Conservation (phyloP, 2,888 invertebrate genomes). For the Tetheella fluctuosa region DNA sequence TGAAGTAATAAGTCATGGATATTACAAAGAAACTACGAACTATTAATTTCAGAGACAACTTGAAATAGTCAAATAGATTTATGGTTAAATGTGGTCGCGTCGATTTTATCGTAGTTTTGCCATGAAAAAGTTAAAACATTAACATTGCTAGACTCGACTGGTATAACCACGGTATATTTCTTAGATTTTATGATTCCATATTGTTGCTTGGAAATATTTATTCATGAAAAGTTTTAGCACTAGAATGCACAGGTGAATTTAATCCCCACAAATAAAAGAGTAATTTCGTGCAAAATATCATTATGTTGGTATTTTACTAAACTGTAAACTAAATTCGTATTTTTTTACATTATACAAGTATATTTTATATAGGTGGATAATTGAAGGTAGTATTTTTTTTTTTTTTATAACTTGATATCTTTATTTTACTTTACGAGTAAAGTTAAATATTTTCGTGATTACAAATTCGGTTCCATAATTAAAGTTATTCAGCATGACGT, state of each 20-base stretch:
- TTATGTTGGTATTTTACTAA: background rate
- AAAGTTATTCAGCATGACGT: too few relatives aligned
- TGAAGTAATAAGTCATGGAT: background rate
- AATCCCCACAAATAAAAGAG: background rate
- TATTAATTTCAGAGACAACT: slow-evolving; percentile 6
- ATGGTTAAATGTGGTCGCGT: slow-evolving; percentile 8
- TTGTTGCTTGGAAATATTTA: slow-evolving; percentile 2
- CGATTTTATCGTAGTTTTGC: slow-evolving; percentile 2
- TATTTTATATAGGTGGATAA: too few relatives aligned
- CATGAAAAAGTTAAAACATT: slow-evolving; percentile 10
- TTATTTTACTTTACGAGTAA: too few relatives aligned
- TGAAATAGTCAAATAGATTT: slow-evolving; percentile 10
- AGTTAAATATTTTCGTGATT: too few relatives aligned
- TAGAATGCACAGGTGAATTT: slow-evolving; percentile 1
- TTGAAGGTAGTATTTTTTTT: too few relatives aligned
- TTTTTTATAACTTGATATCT: too few relatives aligned
- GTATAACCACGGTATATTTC: slow-evolving; percentile 1
- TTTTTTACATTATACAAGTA: too few relatives aligned
- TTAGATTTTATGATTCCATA: slow-evolving; percentile 8
- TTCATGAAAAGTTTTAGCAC: slow-evolving; percentile 12
- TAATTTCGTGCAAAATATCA: background rate
- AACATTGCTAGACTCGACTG: slow-evolving; percentile 12
- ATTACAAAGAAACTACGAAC: background rate
- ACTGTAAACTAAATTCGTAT: background rate
- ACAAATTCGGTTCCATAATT: too few relatives aligned